These are phyloP conservation scores for Actenoides lindsayi DNA, from an alignment of 2,113 vertebrate genomes.

Conservation along the genomic window DNA sequence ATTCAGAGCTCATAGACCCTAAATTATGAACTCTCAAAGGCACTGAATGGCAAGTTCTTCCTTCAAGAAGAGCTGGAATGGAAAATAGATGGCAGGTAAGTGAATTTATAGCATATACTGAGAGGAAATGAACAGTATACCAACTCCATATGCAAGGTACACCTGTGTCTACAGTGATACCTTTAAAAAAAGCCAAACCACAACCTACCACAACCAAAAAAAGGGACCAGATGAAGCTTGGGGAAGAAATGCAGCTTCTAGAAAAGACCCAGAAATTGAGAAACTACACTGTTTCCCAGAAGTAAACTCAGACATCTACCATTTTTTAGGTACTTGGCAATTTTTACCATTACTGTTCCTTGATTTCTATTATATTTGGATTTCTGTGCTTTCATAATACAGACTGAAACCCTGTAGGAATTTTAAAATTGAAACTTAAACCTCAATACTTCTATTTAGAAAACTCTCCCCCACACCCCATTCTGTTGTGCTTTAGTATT, in stretches of 20 bases:
- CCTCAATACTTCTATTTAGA: neutral
- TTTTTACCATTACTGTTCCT: neutral
- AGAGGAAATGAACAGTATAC: neutral
- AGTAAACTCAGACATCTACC: neutral
- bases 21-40: neutral
- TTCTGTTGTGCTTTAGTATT: neutral
- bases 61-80: neutral
- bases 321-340: neutral
- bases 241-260: neutral
- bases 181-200: neutral
- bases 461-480: rapidly evolving
- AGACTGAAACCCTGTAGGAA: neutral
- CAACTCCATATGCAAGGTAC: neutral
- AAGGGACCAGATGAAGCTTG: neutral
- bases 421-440: neutral
- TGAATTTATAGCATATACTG: neutral
- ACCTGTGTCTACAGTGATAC: neutral
- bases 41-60: neutral
- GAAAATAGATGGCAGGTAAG: neutral
- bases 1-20: neutral
- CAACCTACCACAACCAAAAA: neutral
- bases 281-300: neutral
- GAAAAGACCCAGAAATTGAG: neutral
- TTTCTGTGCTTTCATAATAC: neutral
- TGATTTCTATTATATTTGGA: neutral